phyloP scores from a whole-genome alignment of 1,140 invertebrate genomes.

The Phymorhynchus buccinoides region DNA sequence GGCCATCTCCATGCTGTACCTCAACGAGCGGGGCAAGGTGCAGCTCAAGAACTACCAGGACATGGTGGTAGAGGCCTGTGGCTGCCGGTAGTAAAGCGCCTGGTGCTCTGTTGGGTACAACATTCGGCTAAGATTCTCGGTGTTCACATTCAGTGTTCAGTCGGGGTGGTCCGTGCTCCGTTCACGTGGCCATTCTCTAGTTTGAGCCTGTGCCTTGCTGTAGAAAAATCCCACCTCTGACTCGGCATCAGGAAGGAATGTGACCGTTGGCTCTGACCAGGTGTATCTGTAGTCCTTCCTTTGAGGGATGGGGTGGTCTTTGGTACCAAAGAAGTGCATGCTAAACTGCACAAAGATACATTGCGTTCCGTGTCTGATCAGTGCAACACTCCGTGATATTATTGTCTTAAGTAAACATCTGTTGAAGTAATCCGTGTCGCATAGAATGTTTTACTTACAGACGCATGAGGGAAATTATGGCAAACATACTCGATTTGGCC shows the following conservation, averaged over 20 bases:
- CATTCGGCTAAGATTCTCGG: not conserved
- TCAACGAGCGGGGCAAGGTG: conserved; percentile 79
- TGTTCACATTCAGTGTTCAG: too few relatives aligned
- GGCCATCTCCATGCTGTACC: conserved; percentile 79
- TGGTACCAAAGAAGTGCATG: not conserved
- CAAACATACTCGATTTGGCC: too few relatives aligned
- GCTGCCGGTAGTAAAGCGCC: conserved; percentile 77
- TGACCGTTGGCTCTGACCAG: not conserved
- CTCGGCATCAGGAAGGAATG: not conserved
- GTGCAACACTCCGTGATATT: too few relatives aligned
- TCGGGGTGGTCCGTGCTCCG: not conserved
- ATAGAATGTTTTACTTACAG: too few relatives aligned
- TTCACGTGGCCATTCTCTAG: not conserved
- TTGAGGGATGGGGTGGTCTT: not conserved
- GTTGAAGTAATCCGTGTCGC: too few relatives aligned
- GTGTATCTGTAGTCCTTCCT: not conserved
- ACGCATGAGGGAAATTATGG: too few relatives aligned
- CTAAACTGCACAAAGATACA: too few relatives aligned
- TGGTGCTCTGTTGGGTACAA: not conserved
- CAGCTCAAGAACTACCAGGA: conserved; percentile 81
- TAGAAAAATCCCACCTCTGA: not conserved
- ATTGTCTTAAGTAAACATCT: too few relatives aligned
- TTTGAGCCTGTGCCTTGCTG: not conserved
- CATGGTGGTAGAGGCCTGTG: conserved; percentile 81
- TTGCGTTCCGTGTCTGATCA: too few relatives aligned